phyloP scores from a whole-genome alignment of 2,888 invertebrate genomes.

The Anthophora plumipes region DNA sequence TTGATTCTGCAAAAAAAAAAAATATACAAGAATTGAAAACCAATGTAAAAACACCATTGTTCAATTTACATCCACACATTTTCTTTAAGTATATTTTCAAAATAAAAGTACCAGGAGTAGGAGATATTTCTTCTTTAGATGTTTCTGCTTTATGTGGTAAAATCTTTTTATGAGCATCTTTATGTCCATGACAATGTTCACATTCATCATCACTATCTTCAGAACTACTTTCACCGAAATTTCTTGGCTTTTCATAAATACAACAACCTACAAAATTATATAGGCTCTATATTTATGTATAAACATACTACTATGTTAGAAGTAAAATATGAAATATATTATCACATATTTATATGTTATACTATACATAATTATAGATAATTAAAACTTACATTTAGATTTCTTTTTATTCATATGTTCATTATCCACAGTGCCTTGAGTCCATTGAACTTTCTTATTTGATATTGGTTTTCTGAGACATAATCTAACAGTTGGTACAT shows the following conservation, averaged over 20 bases:
- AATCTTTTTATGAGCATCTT: slow-evolving; percentile 80
- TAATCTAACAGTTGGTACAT: slow-evolving; percentile 87
- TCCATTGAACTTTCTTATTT: slow-evolving; percentile 95
- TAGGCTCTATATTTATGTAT: slow-evolving; percentile 12
- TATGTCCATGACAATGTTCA: slow-evolving; percentile 93
- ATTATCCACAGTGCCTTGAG: slow-evolving; percentile 96
- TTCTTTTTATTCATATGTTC: slow-evolving; percentile 98
- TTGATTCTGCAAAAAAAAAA: slow-evolving; percentile 73
- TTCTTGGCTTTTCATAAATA: slow-evolving; percentile 95
- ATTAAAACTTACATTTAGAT: slow-evolving; percentile 93
- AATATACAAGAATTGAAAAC: neutral
- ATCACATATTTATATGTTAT: neutral
- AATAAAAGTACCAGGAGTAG: slow-evolving; percentile 74
- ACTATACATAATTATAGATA: neutral
- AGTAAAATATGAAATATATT: slow-evolving; percentile 4
- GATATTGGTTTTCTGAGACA: slow-evolving; percentile 89
- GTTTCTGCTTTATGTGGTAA: slow-evolving; percentile 72
- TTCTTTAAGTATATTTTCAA: slow-evolving; percentile 12
- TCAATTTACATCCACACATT: slow-evolving; percentile 3
- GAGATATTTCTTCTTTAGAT: slow-evolving; percentile 70
- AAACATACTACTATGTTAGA: slow-evolving; percentile 12
- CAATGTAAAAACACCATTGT: slow-evolving; percentile 27
- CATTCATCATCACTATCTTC: slow-evolving; percentile 93
- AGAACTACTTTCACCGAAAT: slow-evolving; percentile 95
- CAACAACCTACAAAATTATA: slow-evolving; percentile 91